Percentiles rank a stretch among this genome's conserved stretches.
Conservation (phyloP, 1,140 invertebrate genomes). For the Tribolium madens region DNA sequence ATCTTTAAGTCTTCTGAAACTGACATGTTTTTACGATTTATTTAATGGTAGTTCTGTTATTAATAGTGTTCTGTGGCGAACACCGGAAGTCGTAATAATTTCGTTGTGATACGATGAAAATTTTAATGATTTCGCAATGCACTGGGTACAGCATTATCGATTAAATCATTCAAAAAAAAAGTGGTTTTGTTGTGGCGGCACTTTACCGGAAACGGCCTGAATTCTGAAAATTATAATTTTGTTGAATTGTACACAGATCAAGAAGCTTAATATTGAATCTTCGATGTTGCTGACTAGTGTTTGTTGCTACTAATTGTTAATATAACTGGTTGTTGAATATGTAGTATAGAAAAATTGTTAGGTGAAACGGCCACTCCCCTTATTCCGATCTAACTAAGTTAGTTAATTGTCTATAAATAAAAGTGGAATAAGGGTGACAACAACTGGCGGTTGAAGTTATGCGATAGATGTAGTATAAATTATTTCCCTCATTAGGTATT, state of each 20-base stretch:
- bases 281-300: slow-evolving; percentile 52
- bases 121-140: background rate
- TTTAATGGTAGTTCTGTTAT: no score
- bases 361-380: slow-evolving; percentile 18
- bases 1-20: no score
- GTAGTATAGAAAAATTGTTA: slow-evolving; percentile 36
- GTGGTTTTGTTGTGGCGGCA: background rate
- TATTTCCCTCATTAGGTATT: slow-evolving; percentile 29
- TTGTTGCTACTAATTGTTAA: slow-evolving; percentile 52
- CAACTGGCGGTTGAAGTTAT: background rate
- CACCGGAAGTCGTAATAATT: no score
- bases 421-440: background rate
- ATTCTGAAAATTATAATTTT: background rate
- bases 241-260: background rate
- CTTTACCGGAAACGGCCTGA: slow-evolving; percentile 7
- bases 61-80: no score
- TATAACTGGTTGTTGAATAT: slow-evolving; percentile 51
- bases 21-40: no score
- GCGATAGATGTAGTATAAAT: slow-evolving; percentile 33
- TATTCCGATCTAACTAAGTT: background rate
- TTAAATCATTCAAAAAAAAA: background rate
- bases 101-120: no score
- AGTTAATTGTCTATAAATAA: background rate
- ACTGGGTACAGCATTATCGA: slow-evolving; percentile 19
- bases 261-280: slow-evolving; percentile 32